phyloP scores from a whole-genome alignment of 2,888 invertebrate species.

The Drosophila meridiana region DNA sequence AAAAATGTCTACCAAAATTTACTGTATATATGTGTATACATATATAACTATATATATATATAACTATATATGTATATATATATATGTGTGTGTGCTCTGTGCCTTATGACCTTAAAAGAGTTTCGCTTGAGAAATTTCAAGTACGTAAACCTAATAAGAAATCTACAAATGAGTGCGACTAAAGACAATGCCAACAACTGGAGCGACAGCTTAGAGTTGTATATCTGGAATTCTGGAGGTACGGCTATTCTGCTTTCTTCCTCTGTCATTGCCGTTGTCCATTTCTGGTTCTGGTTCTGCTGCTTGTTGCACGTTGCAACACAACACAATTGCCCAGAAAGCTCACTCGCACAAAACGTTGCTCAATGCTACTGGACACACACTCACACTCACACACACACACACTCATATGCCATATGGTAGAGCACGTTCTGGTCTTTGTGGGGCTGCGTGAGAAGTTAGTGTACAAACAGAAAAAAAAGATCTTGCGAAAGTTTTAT shows the following conservation, averaged over 20 bases:
- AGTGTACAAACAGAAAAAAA: constrained; percentile 6
- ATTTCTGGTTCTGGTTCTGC: constrained; percentile 29
- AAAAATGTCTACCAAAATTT: constrained; percentile 60
- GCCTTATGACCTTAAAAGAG: constrained; percentile 73
- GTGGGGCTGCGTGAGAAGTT: constrained; percentile 48
- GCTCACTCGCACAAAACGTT: constrained; percentile 46
- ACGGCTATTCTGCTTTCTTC: constrained; percentile 8
- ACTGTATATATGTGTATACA: not conserved
- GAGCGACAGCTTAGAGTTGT: constrained; percentile 21
- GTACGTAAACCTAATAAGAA: constrained; percentile 48
- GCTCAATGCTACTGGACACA: constrained; percentile 61
- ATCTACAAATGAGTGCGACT: constrained; percentile 50
- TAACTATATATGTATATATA: too few species aligned
- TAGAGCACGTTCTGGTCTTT: constrained; percentile 46
- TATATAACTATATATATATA: too few species aligned
- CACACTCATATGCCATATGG: constrained; percentile 24
- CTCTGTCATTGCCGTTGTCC: constrained; percentile 1
- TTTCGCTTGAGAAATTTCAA: constrained; percentile 73
- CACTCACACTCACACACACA: constrained; percentile 6
- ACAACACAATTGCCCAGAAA: constrained; percentile 37
- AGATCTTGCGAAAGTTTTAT: constrained; percentile 72
- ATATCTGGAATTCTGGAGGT: constrained; percentile 17
- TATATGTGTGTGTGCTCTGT: constrained; percentile 22
- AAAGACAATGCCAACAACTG: constrained; percentile 27
- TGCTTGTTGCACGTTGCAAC: constrained; percentile 51